A percentile compares a stretch with the other conserved stretches of the same genome.
These are phyloP conservation scores for Cochlearius cochlearius DNA, from an alignment of 2,113 vertebrate genomes.

Conservation along the genomic window DNA sequence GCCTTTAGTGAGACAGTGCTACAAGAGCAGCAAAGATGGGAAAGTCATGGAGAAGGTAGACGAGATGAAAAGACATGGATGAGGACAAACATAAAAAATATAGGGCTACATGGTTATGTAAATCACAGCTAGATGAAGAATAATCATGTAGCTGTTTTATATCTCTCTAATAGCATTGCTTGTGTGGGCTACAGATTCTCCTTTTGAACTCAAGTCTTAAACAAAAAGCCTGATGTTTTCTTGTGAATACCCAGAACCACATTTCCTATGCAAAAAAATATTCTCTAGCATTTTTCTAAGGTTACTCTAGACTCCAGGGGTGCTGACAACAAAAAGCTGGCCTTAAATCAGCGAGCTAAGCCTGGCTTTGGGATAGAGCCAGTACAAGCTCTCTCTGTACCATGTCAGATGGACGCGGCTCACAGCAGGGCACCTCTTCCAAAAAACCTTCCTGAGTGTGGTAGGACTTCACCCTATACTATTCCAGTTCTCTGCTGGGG, in stretches of 20 bases:
- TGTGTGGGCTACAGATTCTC: not conserved
- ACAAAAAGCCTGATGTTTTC: not conserved
- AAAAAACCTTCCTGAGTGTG: not conserved
- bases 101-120: too few relatives aligned
- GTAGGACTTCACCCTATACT: not conserved
- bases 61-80: not conserved
- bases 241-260: not conserved
- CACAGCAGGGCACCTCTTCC: not conserved
- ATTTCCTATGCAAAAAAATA: not conserved
- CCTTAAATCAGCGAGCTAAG: not conserved
- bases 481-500: not conserved
- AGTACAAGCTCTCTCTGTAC: not conserved
- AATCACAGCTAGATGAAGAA: not conserved
- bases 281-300: not conserved
- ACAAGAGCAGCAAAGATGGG: not conserved
- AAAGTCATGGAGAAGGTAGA: not conserved
- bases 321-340: not conserved
- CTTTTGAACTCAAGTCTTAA: not conserved
- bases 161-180: not conserved
- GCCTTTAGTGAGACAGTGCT: not conserved
- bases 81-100: not conserved
- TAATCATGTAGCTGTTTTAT: not conserved
- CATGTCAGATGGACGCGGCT: not conserved
- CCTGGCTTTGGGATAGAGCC: not conserved
- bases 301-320: not conserved